Evolutionary conservation across 2,888 invertebrate genomes (phyloP).

Genomic region (Heliconius cydno): DNA sequence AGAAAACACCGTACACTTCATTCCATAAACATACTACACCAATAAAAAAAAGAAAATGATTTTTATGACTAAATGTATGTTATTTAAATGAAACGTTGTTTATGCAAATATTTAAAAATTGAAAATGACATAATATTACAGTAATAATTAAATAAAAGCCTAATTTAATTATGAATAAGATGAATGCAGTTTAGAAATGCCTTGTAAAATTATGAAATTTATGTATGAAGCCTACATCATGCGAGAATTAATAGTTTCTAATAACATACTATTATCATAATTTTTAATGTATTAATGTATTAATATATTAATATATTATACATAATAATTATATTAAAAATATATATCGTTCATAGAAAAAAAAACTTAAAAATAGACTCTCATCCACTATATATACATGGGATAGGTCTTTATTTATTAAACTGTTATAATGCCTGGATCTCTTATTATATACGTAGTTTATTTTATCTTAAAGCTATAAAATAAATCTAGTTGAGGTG

Average conservation of each 20-base stretch:
- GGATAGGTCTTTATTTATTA: slow-evolving; percentile 13
- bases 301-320: background rate
- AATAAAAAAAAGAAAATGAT: too few relatives aligned
- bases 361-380: slow-evolving; percentile 6
- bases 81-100: too few relatives aligned
- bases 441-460: background rate
- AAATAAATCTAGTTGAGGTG: slow-evolving; percentile 64
- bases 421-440: background rate
- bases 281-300: background rate
- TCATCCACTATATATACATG: slow-evolving; percentile 33
- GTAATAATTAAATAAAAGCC: background rate
- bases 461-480: slow-evolving; percentile 28
- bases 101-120: too few relatives aligned
- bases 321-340: background rate
- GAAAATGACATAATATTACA: background rate
- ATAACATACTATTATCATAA: background rate
- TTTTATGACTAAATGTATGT: too few relatives aligned
- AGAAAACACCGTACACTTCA: background rate
- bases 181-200: background rate
- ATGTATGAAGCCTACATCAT: slow-evolving; percentile 1
- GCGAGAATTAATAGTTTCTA: background rate
- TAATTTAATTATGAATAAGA: background rate
- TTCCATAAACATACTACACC: background rate
- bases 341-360: background rate
- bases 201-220: background rate